These are phyloP conservation scores for Hyles vespertilio DNA, from an alignment of 1,140 invertebrate species.

Conservation along the genomic window DNA sequence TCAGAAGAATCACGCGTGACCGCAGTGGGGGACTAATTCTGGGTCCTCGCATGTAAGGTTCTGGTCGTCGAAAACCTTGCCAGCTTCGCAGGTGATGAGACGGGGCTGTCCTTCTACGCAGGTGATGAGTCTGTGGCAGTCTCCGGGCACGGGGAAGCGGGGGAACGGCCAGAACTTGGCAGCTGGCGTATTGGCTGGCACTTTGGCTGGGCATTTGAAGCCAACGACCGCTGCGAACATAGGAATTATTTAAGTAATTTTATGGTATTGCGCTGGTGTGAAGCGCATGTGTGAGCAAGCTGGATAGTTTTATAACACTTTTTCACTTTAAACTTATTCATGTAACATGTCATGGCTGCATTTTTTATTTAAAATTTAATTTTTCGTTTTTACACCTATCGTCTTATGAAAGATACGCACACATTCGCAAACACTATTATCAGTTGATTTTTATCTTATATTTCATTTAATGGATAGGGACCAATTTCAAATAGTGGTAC, in stretches of 20 bases:
- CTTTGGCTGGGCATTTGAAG: slow-evolving; percentile 89
- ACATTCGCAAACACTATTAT: no score
- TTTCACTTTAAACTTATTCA: no score
- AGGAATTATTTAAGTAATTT: slow-evolving; percentile 3
- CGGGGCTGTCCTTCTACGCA: slow-evolving; percentile 92
- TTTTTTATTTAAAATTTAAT: no score
- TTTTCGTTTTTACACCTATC: no score
- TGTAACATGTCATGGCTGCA: no score
- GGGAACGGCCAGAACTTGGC: slow-evolving; percentile 95
- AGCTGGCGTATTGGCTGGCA: slow-evolving; percentile 84
- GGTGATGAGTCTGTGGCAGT: slow-evolving; percentile 89
- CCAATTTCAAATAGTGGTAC: no score
- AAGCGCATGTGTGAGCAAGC: no score
- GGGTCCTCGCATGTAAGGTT: slow-evolving; percentile 89
- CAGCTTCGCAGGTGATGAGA: slow-evolving; percentile 90
- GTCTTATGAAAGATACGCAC: no score
- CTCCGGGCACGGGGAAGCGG: slow-evolving; percentile 88
- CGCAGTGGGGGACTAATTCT: slow-evolving; percentile 82
- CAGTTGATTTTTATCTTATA: no score
- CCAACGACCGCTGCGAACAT: slow-evolving; percentile 81
- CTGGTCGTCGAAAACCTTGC: slow-evolving; percentile 89
- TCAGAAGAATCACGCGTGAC: slow-evolving; percentile 38
- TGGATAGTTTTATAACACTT: no score
- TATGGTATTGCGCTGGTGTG: no score
- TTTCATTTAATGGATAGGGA: no score